Base-by-base conservation (phyloP, 1,140 invertebrate species). In the Chelonus insularis region DNA sequence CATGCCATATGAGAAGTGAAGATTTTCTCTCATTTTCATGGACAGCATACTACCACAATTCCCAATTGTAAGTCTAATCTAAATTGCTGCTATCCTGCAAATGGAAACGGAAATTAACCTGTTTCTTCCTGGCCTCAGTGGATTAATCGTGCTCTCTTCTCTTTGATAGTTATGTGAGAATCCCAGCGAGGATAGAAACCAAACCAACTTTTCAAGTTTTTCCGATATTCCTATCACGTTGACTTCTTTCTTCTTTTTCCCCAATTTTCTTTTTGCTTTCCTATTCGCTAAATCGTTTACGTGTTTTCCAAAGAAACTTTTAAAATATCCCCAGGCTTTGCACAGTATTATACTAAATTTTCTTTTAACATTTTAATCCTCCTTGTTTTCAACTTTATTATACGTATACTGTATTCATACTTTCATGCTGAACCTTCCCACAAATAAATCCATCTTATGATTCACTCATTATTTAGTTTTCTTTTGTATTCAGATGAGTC, bases 361-460 rank as follows among this genome's bases (percentile, higher is more conserved):
- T 55, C 37, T 36, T 23, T 23, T 9, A 55, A 55, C 52, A 37
- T 55, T 37, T 55, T 37, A 55, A 55, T 55, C 52, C n/a, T n/a
- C n/a, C n/a, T n/a, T n/a, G n/a, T n/a, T n/a, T n/a, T n/a, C n/a
- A n/a, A n/a, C n/a, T n/a, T n/a, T n/a, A n/a, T n/a, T n/a, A n/a
- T n/a, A n/a, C n/a, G n/a, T n/a, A n/a, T n/a, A n/a, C n/a, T n/a
- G n/a, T n/a, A n/a, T n/a, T n/a, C n/a, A n/a, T n/a, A n/a, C n/a
- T n/a, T n/a, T n/a, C n/a, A n/a, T n/a, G n/a, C n/a, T n/a, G n/a
- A n/a, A n/a, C n/a, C n/a, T n/a, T n/a, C n/a, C n/a, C n/a, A n/a
- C n/a, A n/a, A n/a, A n/a, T n/a, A n/a, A n/a, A n/a, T n/a, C n/a
- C n/a, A n/a, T n/a, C n/a, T n/a, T n/a, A n/a, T n/a, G n/a, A n/a